Percentiles rank a stretch among this genome's conserved stretches.
Evolutionary conservation across 64 coral and sea anemone genomes (phyloP).

Genomic region (Montipora efflorescens): DNA sequence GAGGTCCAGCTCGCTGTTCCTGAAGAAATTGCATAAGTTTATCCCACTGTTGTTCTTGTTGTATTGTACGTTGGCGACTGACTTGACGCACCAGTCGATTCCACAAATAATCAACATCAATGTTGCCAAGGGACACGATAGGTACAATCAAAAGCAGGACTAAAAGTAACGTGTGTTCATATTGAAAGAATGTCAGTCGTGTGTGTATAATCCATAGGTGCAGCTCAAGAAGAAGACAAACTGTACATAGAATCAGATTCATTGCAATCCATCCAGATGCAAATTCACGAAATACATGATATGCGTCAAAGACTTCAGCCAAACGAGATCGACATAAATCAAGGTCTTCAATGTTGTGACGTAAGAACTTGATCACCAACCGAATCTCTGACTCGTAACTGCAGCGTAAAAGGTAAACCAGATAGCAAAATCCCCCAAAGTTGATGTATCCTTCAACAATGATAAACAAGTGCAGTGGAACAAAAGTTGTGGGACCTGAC

Average conservation of each 20-base stretch:
- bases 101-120: constrained; percentile 94
- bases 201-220: constrained; percentile 80
- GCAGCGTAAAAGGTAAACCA: constrained; percentile 83
- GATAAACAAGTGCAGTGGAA: constrained; percentile 69
- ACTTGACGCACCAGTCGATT: constrained; percentile 83
- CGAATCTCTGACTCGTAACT: constrained; percentile 90
- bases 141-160: constrained; percentile 62
- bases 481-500: not conserved
- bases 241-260: constrained; percentile 73
- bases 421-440: constrained; percentile 81
- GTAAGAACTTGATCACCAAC: constrained; percentile 78
- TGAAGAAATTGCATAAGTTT: constrained; percentile 96
- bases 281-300: constrained; percentile 93
- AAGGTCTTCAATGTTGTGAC: constrained; percentile 67
- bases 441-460: constrained; percentile 85
- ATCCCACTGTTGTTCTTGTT: constrained; percentile 83
- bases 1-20: constrained; percentile 83
- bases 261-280: constrained; percentile 88
- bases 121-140: constrained; percentile 83
- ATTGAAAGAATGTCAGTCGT: constrained; percentile 69
- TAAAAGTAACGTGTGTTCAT: constrained; percentile 67
- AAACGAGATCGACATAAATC: constrained; percentile 87
- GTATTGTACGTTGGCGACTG: constrained; percentile 66
- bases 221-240: constrained; percentile 82
- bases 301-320: constrained; percentile 86